A percentile compares a stretch with the other conserved stretches of the same genome.
Evolutionary conservation across 2,113 vertebrate genomes (phyloP).

Genomic region (Rhombomys opimus): DNA sequence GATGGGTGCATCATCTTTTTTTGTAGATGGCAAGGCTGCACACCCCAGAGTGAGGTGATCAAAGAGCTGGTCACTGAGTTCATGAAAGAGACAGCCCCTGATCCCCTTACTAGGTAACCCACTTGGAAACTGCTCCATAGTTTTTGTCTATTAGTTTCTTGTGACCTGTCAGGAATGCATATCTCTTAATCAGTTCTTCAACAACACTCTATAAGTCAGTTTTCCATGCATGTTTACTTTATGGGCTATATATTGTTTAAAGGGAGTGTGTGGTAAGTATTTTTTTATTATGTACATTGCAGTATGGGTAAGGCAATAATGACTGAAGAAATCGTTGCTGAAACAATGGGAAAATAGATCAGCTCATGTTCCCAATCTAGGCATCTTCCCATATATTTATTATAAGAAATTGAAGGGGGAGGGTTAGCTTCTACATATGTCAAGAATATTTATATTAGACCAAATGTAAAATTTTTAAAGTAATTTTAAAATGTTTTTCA

Average conservation of each 20-base stretch:
- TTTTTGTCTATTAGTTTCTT: background rate
- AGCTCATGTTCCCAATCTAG: background rate
- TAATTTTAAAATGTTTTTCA: constrained; percentile 34
- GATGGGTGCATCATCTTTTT: too few relatives aligned
- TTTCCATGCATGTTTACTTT: background rate
- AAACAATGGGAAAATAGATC: background rate
- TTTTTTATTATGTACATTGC: background rate
- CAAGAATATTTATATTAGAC: background rate
- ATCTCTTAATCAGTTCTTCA: background rate
- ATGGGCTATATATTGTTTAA: background rate
- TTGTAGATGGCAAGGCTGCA: too few relatives aligned
- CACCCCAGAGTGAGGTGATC: too few relatives aligned
- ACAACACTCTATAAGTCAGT: background rate
- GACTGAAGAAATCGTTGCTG: background rate
- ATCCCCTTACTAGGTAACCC: too few relatives aligned
- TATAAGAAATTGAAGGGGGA: background rate
- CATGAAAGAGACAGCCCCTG: too few relatives aligned
- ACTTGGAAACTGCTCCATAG: background rate
- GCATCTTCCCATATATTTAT: background rate
- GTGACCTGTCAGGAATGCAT: background rate
- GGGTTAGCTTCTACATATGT: background rate
- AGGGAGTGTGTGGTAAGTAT: background rate
- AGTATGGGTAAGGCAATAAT: background rate
- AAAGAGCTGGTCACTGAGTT: too few relatives aligned
- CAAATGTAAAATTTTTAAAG: background rate